A percentile compares a stretch with the other conserved stretches of the same genome.
Evolutionary conservation across 2,113 vertebrate species (phyloP).

Genomic region (Neolamprologus devosi): DNA sequence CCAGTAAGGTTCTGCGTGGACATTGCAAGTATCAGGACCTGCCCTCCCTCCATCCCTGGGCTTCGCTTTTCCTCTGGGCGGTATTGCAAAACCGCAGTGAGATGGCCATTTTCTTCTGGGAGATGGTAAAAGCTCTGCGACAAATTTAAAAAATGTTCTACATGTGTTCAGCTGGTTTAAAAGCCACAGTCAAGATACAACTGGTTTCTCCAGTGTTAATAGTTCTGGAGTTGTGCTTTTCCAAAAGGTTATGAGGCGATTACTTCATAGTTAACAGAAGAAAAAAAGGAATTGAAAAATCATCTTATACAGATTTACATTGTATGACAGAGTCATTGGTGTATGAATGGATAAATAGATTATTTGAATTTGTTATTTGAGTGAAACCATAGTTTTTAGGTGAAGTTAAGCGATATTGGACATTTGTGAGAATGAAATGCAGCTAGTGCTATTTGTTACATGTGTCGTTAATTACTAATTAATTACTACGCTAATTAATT

Average conservation of each 20-base stretch:
- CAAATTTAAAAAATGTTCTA: not conserved
- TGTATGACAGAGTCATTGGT: not conserved
- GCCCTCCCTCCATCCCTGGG: not conserved
- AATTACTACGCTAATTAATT: no score
- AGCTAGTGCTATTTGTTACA: not conserved
- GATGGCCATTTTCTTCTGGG: not conserved
- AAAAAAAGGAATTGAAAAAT: not conserved
- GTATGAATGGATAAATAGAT: not conserved
- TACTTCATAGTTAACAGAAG: not conserved
- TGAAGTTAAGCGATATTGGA: not conserved
- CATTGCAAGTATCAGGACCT: not conserved
- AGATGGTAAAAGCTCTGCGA: not conserved
- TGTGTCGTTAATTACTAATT: not conserved
- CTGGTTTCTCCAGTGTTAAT: not conserved
- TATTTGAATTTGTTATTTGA: not conserved
- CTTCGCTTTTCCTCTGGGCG: not conserved
- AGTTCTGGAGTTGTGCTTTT: not conserved
- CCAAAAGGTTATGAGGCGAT: not conserved
- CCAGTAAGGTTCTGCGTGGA: not conserved
- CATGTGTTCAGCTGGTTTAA: not conserved
- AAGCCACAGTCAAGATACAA: not conserved
- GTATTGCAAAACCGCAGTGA: not conserved
- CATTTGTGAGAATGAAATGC: not conserved
- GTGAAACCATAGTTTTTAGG: not conserved
- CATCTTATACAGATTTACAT: not conserved